These are phyloP conservation scores for Gasterosteus aculeatus DNA, from an alignment of 2,113 vertebrate genomes.

Conservation along the genomic window DNA sequence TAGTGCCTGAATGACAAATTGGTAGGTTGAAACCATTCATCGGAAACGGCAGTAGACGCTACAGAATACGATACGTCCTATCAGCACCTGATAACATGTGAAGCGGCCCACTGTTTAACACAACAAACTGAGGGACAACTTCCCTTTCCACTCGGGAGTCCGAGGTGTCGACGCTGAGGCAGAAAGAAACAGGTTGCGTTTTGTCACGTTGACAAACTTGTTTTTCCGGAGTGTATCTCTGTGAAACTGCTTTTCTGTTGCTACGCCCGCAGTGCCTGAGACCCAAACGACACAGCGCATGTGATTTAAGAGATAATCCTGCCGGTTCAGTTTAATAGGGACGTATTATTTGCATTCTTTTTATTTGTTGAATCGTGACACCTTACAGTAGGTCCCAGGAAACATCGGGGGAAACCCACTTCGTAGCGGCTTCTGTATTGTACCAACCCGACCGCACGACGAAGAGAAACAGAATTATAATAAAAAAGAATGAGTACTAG, in stretches of 20 bases:
- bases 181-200: slow-evolving; percentile 36
- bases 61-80: not conserved
- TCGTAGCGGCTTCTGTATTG: not conserved
- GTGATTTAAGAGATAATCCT: not conserved
- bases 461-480: too few relatives aligned
- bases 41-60: not conserved
- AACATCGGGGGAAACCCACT: not conserved
- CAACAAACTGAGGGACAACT: not conserved
- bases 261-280: not conserved
- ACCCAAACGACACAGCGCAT: not conserved
- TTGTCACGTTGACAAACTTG: slow-evolving; percentile 46
- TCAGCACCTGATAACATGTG: not conserved
- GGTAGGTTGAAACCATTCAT: not conserved
- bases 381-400: not conserved
- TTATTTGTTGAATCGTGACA: not conserved
- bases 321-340: not conserved
- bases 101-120: not conserved
- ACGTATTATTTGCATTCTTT: not conserved
- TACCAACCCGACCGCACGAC: too few relatives aligned
- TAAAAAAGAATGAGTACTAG: too few relatives aligned
- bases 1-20: not conserved
- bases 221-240: slow-evolving; percentile 46
- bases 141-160: not conserved
- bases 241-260: slow-evolving; percentile 36
- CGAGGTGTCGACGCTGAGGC: slow-evolving; percentile 8